These are phyloP conservation scores for Oscheius myriophilus DNA, from an alignment of 2,888 invertebrate genomes.

Conservation along the genomic window DNA sequence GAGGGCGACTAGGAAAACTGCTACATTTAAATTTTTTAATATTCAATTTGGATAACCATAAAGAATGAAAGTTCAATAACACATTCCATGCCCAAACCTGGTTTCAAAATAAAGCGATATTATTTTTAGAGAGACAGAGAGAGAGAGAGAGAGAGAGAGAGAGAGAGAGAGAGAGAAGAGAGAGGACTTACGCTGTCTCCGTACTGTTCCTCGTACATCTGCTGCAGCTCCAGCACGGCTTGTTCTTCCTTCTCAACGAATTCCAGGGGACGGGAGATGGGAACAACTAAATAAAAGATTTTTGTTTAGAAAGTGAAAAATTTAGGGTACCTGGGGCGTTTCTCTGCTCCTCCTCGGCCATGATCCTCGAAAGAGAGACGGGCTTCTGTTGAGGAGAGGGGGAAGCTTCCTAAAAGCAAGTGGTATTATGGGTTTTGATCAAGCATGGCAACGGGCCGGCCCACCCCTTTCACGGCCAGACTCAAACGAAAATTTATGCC, in stretches of 20 bases:
- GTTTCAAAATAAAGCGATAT: background rate
- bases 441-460: too few relatives aligned
- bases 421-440: background rate
- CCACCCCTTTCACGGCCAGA: too few relatives aligned
- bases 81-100: too few relatives aligned
- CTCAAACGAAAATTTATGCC: too few relatives aligned
- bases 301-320: background rate
- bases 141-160: background rate
- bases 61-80: too few relatives aligned
- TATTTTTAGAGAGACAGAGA: background rate
- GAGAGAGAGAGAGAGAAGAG: background rate
- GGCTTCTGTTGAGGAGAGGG: background rate
- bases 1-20: too few relatives aligned
- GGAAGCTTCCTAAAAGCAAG: background rate
- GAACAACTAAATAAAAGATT: too few relatives aligned
- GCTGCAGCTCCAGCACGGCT: slow-evolving; percentile 12
- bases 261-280: background rate
- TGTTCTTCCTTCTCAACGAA: slow-evolving; percentile 20
- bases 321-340: too few relatives aligned
- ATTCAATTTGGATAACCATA: too few relatives aligned
- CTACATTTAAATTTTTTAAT: too few relatives aligned
- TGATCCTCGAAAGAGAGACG: slow-evolving; percentile 5
- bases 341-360: slow-evolving; percentile 11
- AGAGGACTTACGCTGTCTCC: slow-evolving; percentile 14
- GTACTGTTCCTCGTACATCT: slow-evolving; percentile 7